Evolutionary conservation across 2,113 vertebrate genomes (phyloP), one percentile per base, ranked within the genome.

Genomic region (Nipponia nippon): DNA sequence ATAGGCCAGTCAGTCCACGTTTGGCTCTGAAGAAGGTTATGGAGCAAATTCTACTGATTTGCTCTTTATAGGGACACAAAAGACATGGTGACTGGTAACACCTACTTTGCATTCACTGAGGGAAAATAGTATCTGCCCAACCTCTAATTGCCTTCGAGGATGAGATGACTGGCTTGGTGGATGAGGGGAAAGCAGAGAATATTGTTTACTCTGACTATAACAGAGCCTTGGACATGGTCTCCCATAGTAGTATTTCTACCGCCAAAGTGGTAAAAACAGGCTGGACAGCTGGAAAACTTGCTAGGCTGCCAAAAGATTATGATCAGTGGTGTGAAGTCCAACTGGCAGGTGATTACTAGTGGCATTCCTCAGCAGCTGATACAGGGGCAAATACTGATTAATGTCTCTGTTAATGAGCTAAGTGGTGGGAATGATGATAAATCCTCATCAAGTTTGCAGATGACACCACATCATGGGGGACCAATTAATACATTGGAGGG

Each of bases 391-490:
- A 89, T 93, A 58, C 55, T 87, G 69, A 91, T 91, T 94, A 94
- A 93, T 46, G 42, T 87, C 81, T 93, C 61, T 84, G 84, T 82
- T 96, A 93, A 95, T 63, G 58, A 89, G 34, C 19, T 83, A 36
- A 89, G 42, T 83, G 20, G 49, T 94, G 58, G 50, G 58, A 86
- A 89, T 66, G 38, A 76, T 91, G 56, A 92, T 89, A 96, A 91
- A 95, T 91, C 47, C 89, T 94, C 29, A 77, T 77, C 55, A 65
- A 16, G 16, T 52, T 49, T 75, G 40, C 63, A 94, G 73, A 55
- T 85, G 47, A 93, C 75, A 92, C 50, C 70, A 62, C 29, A 40
- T 47, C 42, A 30, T 25, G 8, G 23, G 69, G 56, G 69, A 66
- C 38, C 23, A 84, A 26, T 52, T 40, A 42, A 66, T 83, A 70